Percentiles rank a stretch among this genome's conserved stretches.
Evolutionary conservation across 2,888 invertebrate genomes (phyloP).

Genomic region (Slavum lentiscoides): DNA sequence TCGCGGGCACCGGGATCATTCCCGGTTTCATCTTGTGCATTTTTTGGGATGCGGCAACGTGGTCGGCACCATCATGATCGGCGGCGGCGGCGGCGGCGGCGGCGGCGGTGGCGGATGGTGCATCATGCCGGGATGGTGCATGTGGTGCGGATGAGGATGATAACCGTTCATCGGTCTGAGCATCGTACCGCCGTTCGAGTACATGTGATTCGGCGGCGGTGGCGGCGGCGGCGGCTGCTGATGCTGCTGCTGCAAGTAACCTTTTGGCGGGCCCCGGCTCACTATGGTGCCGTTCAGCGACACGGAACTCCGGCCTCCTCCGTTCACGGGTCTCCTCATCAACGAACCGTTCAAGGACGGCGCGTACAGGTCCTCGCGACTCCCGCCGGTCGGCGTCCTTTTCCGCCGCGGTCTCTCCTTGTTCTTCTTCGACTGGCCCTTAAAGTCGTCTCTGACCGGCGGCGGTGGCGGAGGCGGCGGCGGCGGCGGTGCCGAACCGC

Average conservation of each 20-base stretch:
- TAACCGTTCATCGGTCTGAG: conserved; percentile 57
- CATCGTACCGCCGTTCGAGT: conserved; percentile 57
- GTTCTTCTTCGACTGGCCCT: conserved; percentile 56
- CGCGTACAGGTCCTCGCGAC: conserved; percentile 65
- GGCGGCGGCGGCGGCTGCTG: conserved; percentile 51
- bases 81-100: conserved; percentile 57
- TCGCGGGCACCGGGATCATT: conserved; percentile 66
- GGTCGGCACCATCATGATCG: conserved; percentile 59
- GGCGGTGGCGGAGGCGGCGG: conserved; percentile 67
- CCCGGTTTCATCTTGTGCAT: conserved; percentile 59
- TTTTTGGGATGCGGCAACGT: conserved; percentile 57
- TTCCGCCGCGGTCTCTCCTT: conserved; percentile 61
- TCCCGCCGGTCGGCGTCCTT: conserved; percentile 62
- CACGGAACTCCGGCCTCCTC: conserved; percentile 56
- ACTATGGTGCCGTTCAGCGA: conserved; percentile 57
- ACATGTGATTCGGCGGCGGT: conserved; percentile 55
- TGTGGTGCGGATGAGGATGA: conserved; percentile 13
- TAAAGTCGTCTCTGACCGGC: conserved; percentile 61
- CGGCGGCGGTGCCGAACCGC: conserved; percentile 74
- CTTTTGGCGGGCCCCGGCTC: conserved; percentile 54
- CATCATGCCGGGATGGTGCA: conserved; percentile 38
- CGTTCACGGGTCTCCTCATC: conserved; percentile 55
- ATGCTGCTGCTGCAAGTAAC: conserved; percentile 35
- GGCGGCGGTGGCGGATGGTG: conserved; percentile 35
- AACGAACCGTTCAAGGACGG: conserved; percentile 58